phyloP scores from a whole-genome alignment of 2,888 invertebrate species.

The Perithous albicinctus region DNA sequence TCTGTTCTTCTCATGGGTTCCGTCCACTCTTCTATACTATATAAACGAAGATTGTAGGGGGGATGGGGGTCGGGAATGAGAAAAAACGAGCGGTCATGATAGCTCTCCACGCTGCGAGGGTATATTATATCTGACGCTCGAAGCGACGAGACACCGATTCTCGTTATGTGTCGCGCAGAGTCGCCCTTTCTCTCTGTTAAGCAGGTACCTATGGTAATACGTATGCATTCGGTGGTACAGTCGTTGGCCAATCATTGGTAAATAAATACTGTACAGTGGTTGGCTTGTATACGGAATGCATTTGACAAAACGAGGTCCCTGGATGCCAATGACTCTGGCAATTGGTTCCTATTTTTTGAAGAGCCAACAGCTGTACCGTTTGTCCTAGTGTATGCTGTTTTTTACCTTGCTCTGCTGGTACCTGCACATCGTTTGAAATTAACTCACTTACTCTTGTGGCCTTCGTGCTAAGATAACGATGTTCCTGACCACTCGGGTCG shows the following conservation, averaged over 20 bases:
- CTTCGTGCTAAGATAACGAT: conserved; percentile 14
- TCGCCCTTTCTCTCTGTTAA: conserved; percentile 30
- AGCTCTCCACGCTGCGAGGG: conserved; percentile 26
- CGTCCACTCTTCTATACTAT: conserved; percentile 7
- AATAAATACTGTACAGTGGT: background rate
- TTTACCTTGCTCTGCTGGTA: conserved; percentile 5
- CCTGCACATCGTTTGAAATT: conserved; percentile 8
- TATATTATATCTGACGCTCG: background rate
- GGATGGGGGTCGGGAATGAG: conserved; percentile 47
- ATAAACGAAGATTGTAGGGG: conserved; percentile 38
- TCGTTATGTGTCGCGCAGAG: conserved; percentile 37
- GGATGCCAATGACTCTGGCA: background rate
- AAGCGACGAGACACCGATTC: conserved; percentile 34
- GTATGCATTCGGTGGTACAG: background rate
- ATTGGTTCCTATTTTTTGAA: background rate
- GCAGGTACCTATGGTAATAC: conserved; percentile 21
- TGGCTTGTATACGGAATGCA: conserved; percentile 4
- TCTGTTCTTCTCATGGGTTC: conserved; percentile 63
- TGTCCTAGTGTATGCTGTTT: background rate
- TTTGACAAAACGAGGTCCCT: background rate
- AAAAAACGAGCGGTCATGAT: conserved; percentile 62
- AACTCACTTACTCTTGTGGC: conserved; percentile 19
- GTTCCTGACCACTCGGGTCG: background rate
- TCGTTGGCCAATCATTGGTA: background rate
- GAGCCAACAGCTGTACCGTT: background rate